phyloP scores from a whole-genome alignment of 2,888 invertebrate genomes.

The Lasioglossum morio region DNA sequence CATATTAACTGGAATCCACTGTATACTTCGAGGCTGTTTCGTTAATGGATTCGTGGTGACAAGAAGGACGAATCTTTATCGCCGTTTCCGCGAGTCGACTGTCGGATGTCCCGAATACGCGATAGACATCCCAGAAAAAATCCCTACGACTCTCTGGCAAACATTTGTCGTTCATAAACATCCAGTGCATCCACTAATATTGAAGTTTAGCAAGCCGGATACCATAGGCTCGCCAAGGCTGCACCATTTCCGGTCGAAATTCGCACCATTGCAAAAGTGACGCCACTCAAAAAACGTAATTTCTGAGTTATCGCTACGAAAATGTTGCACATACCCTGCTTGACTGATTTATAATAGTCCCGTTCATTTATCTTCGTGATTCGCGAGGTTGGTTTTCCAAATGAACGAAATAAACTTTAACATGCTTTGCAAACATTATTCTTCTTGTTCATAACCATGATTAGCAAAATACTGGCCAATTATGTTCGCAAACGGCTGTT shows the following conservation, averaged over 20 bases:
- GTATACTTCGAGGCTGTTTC: neutral
- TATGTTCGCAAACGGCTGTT: no score
- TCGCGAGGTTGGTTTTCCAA: no score
- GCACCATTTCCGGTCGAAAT: conserved; percentile 30
- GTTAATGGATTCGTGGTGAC: neutral
- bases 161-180: conserved; percentile 72
- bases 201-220: conserved; percentile 52
- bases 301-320: neutral
- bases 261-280: neutral
- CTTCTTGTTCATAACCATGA: no score
- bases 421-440: no score
- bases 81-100: neutral
- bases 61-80: conserved; percentile 4
- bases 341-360: no score
- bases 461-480: no score
- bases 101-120: neutral
- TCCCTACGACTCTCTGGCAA: conserved; percentile 50
- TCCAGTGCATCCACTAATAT: conserved; percentile 66
- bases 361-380: no score
- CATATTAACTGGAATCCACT: neutral
- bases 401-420: no score
- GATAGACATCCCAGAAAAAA: conserved; percentile 21
- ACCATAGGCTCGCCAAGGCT: conserved; percentile 36
- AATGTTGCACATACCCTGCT: no score
- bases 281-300: neutral